Evolutionary conservation across 2,888 invertebrate genomes (phyloP), one percentile per base, ranked within the genome.

Genomic region (Plebejus anna): DNA sequence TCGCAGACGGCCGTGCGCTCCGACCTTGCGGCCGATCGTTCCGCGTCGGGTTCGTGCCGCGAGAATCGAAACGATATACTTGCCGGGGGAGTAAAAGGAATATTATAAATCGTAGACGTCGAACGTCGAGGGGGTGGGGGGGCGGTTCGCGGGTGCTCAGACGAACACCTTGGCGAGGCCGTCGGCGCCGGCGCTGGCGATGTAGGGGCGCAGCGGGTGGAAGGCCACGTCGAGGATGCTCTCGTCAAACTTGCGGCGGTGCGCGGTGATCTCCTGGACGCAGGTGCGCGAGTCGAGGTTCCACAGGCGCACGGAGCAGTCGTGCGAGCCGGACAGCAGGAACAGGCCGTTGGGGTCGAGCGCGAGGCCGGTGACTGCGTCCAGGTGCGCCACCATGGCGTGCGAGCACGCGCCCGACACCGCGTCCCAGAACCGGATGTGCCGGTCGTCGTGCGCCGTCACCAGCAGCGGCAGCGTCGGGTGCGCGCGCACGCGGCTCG

Each of bases 161-260:
- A 98, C 98, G 95, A 99, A 99, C 89, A 99, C 99, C 95, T 99
- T 99, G 88, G 99, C 99, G 88, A 99, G 96, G 79, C 98, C 98
- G 95, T 99, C 99, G 82, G 99, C 99, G 84, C 99, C 99, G 81
- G 99, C 99, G 94, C 98, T 99, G 82, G 99, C 99, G 89, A 99
- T 99, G 94, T 98, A 98, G 82, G 99, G 99, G 94, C 98, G 97
- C 84, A 98, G 97, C 84, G 99, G 99, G 95, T 99, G 99, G 96
- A 99, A 99, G 86, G 99, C 99, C 83, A 99, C 99, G 91, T 99
- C 98, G 88, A 98, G 96, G 94, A 99, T 99, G 90, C 99, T 98
- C 94, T 99, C 99, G 94, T 99, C 99, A 94, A 99, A 99, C 95
- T 99, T 99, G 95, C 99, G 99, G 86, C 99, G 97, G 94, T 99